Base-by-base conservation (phyloP, 2,797 vertebrate genomes). In the Intellagama lesueurii region DNA sequence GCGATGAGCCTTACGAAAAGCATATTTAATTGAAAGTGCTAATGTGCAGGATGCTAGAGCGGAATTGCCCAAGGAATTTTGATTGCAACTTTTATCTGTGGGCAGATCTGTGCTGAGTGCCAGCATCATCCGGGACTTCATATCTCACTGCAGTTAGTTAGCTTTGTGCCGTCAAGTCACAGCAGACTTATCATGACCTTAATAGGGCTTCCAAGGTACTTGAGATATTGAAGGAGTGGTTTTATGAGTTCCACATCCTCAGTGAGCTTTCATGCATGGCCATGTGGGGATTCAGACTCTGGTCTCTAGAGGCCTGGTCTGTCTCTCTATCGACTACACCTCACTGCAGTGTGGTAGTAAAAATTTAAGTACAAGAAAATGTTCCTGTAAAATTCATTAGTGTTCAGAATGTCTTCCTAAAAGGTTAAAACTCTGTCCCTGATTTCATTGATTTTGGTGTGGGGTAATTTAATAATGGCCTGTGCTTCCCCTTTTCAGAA, bases 61-160 rank as follows among this genome's bases (percentile, higher is more conserved):
- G 40, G 70, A 73, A 60, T 70, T 92, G 85, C 72, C 75, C 83
- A 76, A 85, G 76, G 69, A 91, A 47, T 89, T 90, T 40, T 64
- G 75, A 72, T 22, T 35, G 28, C 85, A 24, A 44, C 24, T 93
- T 94, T 90, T 87, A 9, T 91, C 83, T 90, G 0, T 87, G 60
- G 35, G 80, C 83, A 77, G 86, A 89, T 94, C 69, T 93, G 81
- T 94, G 47, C n/a, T 87, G 24, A 89, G 16, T 86, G 69, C 87
- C 76, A 83, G 44, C 70, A 92, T 76, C 68, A 81, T 56, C 56
- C 81, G 87, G 81, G 78, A 84, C 91, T 88, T 90, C 66, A 22
- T 26, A 30, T 93, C 93, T 94, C 92, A 70, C 40, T 77, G 87
- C 69, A 86, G 52, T 56, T 56, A 56, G 40, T 40, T 56, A 56